phyloP scores from a whole-genome alignment of 2,113 vertebrate genomes.

The Scopus umbretta region DNA sequence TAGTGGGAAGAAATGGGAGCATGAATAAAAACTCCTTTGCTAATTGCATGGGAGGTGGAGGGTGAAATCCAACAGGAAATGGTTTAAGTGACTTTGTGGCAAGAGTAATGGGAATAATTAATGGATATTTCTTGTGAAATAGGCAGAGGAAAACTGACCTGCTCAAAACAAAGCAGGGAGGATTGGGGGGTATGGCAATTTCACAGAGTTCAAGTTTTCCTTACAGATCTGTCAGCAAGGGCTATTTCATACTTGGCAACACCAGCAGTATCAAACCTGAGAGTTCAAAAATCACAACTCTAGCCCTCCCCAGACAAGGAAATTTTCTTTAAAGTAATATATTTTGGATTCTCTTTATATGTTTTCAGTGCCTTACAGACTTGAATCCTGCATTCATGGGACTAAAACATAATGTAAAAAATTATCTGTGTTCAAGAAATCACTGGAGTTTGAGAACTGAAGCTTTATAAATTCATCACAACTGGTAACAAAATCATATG shows the following conservation, averaged over 20 bases:
- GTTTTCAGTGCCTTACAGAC: not conserved
- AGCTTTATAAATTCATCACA: not conserved
- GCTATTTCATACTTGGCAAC: not conserved
- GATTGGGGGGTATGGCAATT: not conserved
- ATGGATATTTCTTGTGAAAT: not conserved
- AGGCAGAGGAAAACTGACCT: not conserved
- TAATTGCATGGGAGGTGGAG: not conserved
- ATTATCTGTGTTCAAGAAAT: not conserved
- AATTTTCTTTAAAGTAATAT: not conserved
- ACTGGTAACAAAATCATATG: not conserved
- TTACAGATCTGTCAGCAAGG: not conserved
- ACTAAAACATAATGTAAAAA: not conserved
- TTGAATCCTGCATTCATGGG: not conserved
- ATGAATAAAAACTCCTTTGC: not conserved
- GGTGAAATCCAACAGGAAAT: slow-evolving; percentile 15
- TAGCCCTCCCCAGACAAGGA: not conserved
- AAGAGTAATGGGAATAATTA: not conserved
- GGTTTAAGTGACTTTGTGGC: not conserved
- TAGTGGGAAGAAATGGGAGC: not conserved
- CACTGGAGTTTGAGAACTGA: not conserved
- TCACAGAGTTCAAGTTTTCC: not conserved
- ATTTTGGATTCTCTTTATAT: not conserved
- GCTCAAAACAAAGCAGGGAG: not conserved
- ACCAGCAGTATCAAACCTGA: not conserved
- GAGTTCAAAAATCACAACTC: not conserved